Conservation (phyloP, 2,113 vertebrate species). For the Cardinalis cardinalis region DNA sequence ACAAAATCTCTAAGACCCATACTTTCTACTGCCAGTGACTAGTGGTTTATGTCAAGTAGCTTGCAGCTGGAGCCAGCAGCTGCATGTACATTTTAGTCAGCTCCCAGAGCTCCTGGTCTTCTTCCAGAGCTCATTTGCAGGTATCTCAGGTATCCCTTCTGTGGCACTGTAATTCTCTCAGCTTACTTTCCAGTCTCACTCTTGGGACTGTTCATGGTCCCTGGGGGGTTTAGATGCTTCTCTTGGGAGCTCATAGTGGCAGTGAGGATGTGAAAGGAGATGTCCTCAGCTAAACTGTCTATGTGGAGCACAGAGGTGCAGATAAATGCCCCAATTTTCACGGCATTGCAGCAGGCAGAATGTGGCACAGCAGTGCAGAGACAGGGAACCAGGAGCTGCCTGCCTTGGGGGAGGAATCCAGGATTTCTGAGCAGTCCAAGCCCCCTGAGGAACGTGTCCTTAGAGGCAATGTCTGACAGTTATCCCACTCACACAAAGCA, state of each 20-base stretch:
- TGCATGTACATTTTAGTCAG: neutral
- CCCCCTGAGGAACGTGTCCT: neutral
- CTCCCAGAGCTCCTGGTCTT: neutral
- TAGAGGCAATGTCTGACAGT: constrained; percentile 3
- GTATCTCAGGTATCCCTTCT: neutral
- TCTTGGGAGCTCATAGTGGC: neutral
- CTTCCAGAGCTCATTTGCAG: neutral
- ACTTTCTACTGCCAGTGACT: neutral
- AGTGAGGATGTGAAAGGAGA: neutral
- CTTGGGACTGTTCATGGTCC: neutral
- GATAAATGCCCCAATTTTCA: neutral
- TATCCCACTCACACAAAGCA: neutral
- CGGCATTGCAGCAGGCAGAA: neutral
- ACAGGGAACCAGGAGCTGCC: neutral
- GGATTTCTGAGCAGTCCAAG: neutral
- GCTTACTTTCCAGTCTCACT: neutral
- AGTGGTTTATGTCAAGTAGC: neutral
- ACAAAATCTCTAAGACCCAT: neutral
- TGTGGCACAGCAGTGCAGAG: neutral
- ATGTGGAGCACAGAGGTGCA: neutral
- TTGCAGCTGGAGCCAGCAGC: neutral
- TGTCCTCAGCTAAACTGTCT: neutral
- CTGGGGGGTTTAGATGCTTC: neutral
- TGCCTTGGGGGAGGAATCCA: neutral
- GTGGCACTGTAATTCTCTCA: neutral